Evolutionary conservation across 2,888 invertebrate genomes (phyloP).

Genomic region (Cryptophagus acutangulus): DNA sequence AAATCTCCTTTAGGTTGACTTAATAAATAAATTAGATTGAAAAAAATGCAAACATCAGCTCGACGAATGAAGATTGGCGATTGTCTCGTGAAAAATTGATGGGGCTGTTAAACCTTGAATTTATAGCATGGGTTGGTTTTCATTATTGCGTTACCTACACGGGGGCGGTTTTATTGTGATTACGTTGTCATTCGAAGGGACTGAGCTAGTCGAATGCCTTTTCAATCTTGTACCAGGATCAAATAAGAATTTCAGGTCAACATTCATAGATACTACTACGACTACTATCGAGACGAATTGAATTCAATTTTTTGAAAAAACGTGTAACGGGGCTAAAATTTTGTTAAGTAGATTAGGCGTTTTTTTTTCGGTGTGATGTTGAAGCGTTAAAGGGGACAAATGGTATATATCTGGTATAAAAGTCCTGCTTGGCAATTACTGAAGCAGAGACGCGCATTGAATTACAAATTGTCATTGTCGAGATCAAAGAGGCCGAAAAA

Average conservation of each 20-base stretch:
- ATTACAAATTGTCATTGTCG: constrained; percentile 37
- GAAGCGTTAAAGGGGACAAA: too few species aligned
- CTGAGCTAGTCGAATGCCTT: constrained; percentile 20
- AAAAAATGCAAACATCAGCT: constrained; percentile 26
- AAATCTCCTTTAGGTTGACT: too few species aligned
- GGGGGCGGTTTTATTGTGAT: constrained; percentile 35
- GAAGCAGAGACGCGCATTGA: constrained; percentile 34
- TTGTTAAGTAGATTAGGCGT: too few species aligned
- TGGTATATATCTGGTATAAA: too few species aligned
- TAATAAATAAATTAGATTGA: too few species aligned
- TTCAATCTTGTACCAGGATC: constrained; percentile 25
- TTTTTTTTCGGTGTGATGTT: too few species aligned
- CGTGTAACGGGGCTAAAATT: too few species aligned
- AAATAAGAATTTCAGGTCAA: too few species aligned
- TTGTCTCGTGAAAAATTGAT: constrained; percentile 39
- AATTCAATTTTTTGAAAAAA: too few species aligned
- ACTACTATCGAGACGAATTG: too few species aligned
- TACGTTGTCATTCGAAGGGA: constrained; percentile 28
- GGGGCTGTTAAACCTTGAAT: constrained; percentile 36
- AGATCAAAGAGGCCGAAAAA: too few species aligned
- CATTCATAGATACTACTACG: too few species aligned
- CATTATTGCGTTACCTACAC: constrained; percentile 34
- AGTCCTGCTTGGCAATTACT: constrained; percentile 34
- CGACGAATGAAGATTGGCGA: constrained; percentile 31
- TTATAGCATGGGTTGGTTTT: constrained; percentile 35